Evolutionary conservation across 2,888 invertebrate species (phyloP).

Genomic region (Napeogenes sylphis): DNA sequence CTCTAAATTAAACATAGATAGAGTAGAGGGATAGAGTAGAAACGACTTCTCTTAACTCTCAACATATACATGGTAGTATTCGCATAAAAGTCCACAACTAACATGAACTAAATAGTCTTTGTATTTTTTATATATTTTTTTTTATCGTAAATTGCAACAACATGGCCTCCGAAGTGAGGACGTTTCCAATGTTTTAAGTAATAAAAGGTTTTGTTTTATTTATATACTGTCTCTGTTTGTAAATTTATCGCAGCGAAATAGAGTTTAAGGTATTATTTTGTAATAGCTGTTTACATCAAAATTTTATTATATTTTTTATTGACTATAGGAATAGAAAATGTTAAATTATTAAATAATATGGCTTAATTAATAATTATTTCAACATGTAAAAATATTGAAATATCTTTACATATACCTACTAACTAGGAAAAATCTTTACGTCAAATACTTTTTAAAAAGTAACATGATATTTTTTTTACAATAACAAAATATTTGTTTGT

Average conservation of each 20-base stretch:
- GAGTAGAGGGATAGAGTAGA: neutral
- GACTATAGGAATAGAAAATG: no score
- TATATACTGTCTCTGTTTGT: neutral
- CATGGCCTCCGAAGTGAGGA: constrained; percentile 6
- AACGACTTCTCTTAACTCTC: neutral
- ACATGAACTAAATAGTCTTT: constrained; percentile 14
- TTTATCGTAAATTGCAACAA: constrained; percentile 3
- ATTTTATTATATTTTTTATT: neutral
- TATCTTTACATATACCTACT: no score
- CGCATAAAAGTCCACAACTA: constrained; percentile 6
- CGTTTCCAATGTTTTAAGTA: constrained; percentile 4
- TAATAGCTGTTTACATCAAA: neutral
- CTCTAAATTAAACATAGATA: neutral
- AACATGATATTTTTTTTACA: no score
- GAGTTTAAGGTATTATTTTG: neutral
- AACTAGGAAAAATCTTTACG: no score
- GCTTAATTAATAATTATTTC: no score
- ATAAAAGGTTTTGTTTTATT: constrained; percentile 4
- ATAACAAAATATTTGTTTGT: no score
- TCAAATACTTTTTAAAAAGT: no score
- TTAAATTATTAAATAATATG: no score
- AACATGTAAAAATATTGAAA: no score
- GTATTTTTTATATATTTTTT: no score
- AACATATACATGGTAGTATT: neutral
- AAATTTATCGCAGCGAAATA: neutral